These are phyloP conservation scores for Bombus breviceps DNA, from an alignment of 1,140 invertebrate genomes.

Conservation along the genomic window DNA sequence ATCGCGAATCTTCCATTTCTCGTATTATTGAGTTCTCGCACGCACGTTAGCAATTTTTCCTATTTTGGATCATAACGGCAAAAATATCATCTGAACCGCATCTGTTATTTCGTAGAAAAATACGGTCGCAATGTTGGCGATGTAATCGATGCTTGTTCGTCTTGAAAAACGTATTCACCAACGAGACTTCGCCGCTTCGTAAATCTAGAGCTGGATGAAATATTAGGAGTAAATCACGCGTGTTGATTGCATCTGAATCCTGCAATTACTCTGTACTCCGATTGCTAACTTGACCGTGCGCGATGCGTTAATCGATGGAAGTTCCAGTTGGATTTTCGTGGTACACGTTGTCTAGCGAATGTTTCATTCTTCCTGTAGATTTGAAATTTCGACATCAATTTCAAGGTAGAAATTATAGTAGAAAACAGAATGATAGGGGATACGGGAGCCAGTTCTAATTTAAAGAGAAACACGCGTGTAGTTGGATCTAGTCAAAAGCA, in stretches of 20 bases:
- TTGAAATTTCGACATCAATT: not conserved
- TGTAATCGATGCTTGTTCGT: conserved; percentile 46
- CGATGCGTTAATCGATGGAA: conserved; percentile 11
- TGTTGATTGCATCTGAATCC: conserved; percentile 50
- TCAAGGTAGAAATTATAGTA: not conserved
- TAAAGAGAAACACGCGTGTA: conserved; percentile 25
- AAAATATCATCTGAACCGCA: not conserved
- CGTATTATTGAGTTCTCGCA: too few species aligned
- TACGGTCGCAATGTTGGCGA: conserved; percentile 7
- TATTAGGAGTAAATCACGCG: conserved; percentile 38
- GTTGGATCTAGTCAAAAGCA: not conserved
- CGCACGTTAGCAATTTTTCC: not conserved
- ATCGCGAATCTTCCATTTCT: not conserved
- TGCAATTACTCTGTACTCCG: conserved; percentile 39
- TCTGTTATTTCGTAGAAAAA: conserved; percentile 9
- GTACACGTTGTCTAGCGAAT: not conserved
- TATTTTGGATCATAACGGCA: not conserved
- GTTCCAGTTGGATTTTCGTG: not conserved
- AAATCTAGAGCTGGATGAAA: conserved; percentile 26
- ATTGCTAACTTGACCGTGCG: conserved; percentile 27
- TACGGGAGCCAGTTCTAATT: conserved; percentile 14
- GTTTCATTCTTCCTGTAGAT: too few species aligned
- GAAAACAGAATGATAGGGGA: too few species aligned
- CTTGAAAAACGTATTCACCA: conserved; percentile 35
- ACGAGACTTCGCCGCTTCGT: not conserved